phyloP scores from a whole-genome alignment of 2,888 invertebrate genomes.

The Agonum fuliginosum region DNA sequence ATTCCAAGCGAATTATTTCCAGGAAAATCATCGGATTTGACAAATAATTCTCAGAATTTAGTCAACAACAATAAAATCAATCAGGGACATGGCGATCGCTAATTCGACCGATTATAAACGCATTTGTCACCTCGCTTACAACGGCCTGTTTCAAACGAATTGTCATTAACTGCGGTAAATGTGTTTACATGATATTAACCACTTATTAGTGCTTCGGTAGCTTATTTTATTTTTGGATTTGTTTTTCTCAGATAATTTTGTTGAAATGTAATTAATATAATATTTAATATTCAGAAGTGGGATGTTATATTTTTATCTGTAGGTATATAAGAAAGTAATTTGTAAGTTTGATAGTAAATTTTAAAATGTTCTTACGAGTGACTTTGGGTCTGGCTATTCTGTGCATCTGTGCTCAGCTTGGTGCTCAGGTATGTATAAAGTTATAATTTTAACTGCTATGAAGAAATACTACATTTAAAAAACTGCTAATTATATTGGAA shows the following conservation, averaged over 20 bases:
- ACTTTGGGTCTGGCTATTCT: not conserved
- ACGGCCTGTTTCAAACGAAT: constrained; percentile 16
- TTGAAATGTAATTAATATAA: not conserved
- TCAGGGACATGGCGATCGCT: not conserved
- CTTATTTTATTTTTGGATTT: not conserved
- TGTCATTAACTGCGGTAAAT: not conserved
- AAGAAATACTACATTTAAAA: too few species aligned
- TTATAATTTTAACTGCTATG: too few species aligned
- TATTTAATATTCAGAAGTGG: not conserved
- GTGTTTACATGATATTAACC: constrained; percentile 22
- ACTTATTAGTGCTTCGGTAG: not conserved
- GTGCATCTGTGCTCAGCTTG: not conserved
- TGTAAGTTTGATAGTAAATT: not conserved
- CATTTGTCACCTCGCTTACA: not conserved
- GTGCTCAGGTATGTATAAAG: too few species aligned
- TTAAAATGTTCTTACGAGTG: not conserved
- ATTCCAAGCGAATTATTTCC: not conserved
- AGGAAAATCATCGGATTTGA: not conserved
- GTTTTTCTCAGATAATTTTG: not conserved
- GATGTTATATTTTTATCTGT: too few species aligned
- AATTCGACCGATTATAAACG: constrained; percentile 31
- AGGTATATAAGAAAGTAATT: constrained; percentile 8
- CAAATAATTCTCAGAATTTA: constrained; percentile 22
- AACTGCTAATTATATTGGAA: too few species aligned
- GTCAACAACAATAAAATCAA: constrained; percentile 33